phyloP scores from a whole-genome alignment of 2,113 vertebrate species.

The Vireo altiloquus region DNA sequence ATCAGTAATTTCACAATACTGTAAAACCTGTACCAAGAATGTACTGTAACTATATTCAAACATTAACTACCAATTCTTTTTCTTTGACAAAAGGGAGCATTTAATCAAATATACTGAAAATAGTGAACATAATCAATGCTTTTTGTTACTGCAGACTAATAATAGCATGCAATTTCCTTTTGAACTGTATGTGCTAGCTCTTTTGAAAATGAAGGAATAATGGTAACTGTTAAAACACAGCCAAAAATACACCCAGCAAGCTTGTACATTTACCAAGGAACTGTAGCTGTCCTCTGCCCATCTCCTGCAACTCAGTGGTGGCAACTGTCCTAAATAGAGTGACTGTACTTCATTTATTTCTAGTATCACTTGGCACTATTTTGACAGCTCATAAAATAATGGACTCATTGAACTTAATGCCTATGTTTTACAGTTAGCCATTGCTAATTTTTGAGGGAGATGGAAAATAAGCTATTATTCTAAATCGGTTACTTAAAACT shows the following conservation, averaged over 20 bases:
- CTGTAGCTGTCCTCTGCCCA: neutral
- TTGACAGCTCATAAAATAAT: neutral
- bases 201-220: constrained; percentile 33
- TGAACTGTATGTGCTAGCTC: neutral
- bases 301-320: neutral
- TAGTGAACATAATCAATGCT: constrained; percentile 22
- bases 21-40: neutral
- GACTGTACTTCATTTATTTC: neutral
- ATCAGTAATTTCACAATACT: neutral
- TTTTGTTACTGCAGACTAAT: constrained; percentile 29
- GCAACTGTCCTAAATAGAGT: neutral
- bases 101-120: neutral
- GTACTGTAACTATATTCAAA: neutral
- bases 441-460: neutral
- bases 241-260: neutral
- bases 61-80: neutral
- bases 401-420: neutral
- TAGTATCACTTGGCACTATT: neutral
- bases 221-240: neutral
- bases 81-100: neutral
- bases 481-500: neutral
- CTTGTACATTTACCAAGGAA: neutral
- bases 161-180: constrained; percentile 32
- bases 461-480: neutral
- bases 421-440: neutral